Conservation (phyloP, 2,797 vertebrate genomes). For the Enteromius trimaculatus region DNA sequence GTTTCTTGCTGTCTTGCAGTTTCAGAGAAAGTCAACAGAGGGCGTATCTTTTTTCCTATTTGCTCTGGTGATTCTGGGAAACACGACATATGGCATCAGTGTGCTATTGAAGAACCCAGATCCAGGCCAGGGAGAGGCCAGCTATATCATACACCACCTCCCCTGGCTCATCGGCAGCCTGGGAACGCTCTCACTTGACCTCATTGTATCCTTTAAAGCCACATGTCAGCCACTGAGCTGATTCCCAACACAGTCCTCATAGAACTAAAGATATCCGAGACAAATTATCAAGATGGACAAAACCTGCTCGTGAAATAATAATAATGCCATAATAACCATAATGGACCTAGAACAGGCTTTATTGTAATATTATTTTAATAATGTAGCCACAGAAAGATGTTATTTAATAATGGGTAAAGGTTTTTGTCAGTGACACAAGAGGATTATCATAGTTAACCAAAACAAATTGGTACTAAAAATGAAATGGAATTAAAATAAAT, state of each 20-base stretch:
- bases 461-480: background rate
- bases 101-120: slow-evolving; percentile 93
- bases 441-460: background rate
- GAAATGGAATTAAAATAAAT: background rate
- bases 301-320: background rate
- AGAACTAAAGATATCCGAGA: background rate
- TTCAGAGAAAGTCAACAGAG: slow-evolving; percentile 86
- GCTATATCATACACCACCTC: slow-evolving; percentile 89
- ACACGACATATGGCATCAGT: slow-evolving; percentile 86
- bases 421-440: background rate
- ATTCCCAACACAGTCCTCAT: background rate
- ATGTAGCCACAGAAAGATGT: background rate
- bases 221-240: background rate
- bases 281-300: background rate
- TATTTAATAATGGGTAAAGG: background rate
- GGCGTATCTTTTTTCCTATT: slow-evolving; percentile 92
- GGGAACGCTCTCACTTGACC: slow-evolving; percentile 87
- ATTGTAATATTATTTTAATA: background rate
- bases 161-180: slow-evolving; percentile 97
- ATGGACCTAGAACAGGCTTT: background rate
- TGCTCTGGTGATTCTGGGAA: slow-evolving; percentile 92
- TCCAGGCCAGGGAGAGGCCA: slow-evolving; percentile 74
- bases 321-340: background rate
- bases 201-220: slow-evolving; percentile 86
- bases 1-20: slow-evolving; percentile 70